Evolutionary conservation across 2,888 invertebrate species (phyloP).

Genomic region (Dione vanillae): DNA sequence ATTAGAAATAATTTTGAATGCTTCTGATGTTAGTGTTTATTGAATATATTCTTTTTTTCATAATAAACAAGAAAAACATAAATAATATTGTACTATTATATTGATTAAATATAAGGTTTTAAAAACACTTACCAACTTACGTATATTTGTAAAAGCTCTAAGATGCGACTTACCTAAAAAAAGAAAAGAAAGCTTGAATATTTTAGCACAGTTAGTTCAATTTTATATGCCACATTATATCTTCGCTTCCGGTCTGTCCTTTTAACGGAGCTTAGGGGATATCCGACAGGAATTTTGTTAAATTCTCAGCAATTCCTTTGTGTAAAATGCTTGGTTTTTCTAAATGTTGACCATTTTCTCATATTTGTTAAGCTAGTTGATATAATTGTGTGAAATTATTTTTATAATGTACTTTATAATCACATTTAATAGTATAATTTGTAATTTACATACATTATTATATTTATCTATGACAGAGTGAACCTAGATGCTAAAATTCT

Average conservation of each 20-base stretch:
- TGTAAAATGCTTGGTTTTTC: not conserved
- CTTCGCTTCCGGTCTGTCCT: conserved; percentile 1
- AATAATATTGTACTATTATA: too few relatives aligned
- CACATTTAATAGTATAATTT: too few relatives aligned
- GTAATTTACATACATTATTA: too few relatives aligned
- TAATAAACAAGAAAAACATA: too few relatives aligned
- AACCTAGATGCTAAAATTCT: too few relatives aligned
- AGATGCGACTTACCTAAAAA: conserved; percentile 11
- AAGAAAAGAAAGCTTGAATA: conserved; percentile 13
- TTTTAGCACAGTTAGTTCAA: conserved; percentile 10
- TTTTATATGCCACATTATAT: conserved; percentile 18
- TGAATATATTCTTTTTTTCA: too few relatives aligned
- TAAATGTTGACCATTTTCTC: not conserved
- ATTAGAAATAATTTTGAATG: too few relatives aligned
- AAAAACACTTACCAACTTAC: not conserved
- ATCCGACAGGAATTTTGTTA: not conserved
- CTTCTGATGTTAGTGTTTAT: too few relatives aligned
- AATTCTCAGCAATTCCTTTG: conserved; percentile 21
- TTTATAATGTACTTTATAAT: too few relatives aligned
- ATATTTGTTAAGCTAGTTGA: not conserved
- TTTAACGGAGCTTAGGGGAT: conserved; percentile 16
- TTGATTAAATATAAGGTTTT: too few relatives aligned
- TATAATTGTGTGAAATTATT: too few relatives aligned
- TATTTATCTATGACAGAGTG: too few relatives aligned
- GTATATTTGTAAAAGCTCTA: not conserved